Percentiles rank a stretch among this genome's conserved stretches.
Evolutionary conservation across 2,888 invertebrate genomes (phyloP).

Genomic region (Leucozona laternaria): DNA sequence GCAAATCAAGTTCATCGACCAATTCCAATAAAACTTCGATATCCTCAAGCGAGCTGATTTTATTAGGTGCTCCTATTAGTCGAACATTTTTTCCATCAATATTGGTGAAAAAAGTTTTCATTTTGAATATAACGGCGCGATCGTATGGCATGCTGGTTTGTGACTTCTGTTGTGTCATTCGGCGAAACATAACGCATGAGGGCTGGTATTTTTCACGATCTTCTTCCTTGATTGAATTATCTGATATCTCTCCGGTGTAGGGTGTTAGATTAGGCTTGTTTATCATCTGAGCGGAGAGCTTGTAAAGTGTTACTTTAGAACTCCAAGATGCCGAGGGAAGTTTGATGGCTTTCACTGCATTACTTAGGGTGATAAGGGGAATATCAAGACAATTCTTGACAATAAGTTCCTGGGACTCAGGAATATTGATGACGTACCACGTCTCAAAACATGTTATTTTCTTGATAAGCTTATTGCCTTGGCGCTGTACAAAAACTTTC

Average conservation of each 20-base stretch:
- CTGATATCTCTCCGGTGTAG: constrained; percentile 81
- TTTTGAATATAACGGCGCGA: constrained; percentile 83
- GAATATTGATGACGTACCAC: constrained; percentile 83
- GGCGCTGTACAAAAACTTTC: constrained; percentile 81
- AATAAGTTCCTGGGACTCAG: constrained; percentile 77
- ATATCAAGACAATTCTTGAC: constrained; percentile 80
- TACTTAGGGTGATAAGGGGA: constrained; percentile 81
- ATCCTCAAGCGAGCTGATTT: constrained; percentile 80
- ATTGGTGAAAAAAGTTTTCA: constrained; percentile 82
- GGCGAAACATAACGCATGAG: constrained; percentile 82
- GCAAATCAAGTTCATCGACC: constrained; percentile 81
- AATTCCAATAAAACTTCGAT: constrained; percentile 83
- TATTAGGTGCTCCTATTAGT: constrained; percentile 82
- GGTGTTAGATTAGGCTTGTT: constrained; percentile 78
- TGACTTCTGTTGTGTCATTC: constrained; percentile 78
- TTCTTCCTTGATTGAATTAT: constrained; percentile 81
- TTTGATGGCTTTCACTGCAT: constrained; percentile 79
- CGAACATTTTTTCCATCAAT: constrained; percentile 83
- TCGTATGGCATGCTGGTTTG: constrained; percentile 82
- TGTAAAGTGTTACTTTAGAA: constrained; percentile 82
- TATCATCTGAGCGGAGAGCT: constrained; percentile 78
- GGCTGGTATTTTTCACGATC: constrained; percentile 83
- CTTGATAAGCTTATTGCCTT: constrained; percentile 82
- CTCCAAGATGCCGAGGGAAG: constrained; percentile 82
- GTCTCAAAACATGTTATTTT: constrained; percentile 84